A percentile compares a stretch with the other conserved stretches of the same genome.
Conservation (phyloP, 2,888 invertebrate genomes). For the Cephonodes hylas region DNA sequence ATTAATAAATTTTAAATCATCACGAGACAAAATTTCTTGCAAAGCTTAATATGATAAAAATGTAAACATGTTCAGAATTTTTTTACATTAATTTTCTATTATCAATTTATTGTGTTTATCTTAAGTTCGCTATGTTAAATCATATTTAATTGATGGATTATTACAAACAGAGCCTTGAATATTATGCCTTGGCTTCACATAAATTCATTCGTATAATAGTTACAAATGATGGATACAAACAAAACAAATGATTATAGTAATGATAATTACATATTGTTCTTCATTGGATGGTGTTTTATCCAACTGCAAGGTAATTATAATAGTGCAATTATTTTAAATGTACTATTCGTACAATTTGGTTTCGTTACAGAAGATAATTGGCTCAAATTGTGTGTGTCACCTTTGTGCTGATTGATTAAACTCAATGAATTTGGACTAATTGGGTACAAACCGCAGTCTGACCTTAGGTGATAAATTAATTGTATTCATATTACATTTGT, state of each 20-base stretch:
- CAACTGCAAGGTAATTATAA: neutral
- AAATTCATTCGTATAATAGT: too few relatives aligned
- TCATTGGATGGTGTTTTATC: neutral
- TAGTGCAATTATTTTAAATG: neutral
- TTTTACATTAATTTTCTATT: neutral
- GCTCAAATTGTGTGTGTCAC: constrained; percentile 28
- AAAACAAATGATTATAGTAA: neutral
- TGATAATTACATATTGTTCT: neutral
- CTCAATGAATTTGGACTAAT: constrained; percentile 16
- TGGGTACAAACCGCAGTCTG: constrained; percentile 12
- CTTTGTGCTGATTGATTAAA: constrained; percentile 19
- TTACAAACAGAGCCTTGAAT: neutral
- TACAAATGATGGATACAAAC: neutral
- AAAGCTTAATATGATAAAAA: too few relatives aligned
- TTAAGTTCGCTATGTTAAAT: neutral
- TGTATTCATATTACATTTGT: neutral
- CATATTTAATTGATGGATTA: neutral
- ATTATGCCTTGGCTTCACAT: neutral
- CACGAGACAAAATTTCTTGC: too few relatives aligned
- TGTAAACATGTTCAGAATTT: neutral
- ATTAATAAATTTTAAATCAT: too few relatives aligned
- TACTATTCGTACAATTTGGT: neutral
- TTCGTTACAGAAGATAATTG: constrained; percentile 15
- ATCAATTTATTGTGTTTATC: neutral
- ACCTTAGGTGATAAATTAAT: neutral